Evolutionary conservation across 2,797 vertebrate species (phyloP).

Genomic region (Epinephelus malabaricus): DNA sequence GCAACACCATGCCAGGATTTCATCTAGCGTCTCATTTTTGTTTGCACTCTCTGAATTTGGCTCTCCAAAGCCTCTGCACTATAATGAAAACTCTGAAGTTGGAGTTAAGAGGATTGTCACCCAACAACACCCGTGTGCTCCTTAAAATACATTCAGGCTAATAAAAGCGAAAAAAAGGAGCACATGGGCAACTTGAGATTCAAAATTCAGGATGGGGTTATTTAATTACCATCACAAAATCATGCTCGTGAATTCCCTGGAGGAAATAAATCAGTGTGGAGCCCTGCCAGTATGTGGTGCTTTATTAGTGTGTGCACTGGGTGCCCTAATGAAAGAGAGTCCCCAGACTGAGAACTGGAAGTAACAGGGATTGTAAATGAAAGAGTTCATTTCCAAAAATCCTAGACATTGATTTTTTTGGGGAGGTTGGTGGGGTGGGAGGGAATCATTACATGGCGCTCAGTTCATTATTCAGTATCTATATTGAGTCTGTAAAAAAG

Average conservation of each 20-base stretch:
- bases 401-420: conserved; percentile 16
- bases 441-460: conserved; percentile 43
- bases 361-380: conserved; percentile 48
- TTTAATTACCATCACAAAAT: conserved; percentile 74
- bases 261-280: conserved; percentile 61
- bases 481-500: conserved; percentile 26
- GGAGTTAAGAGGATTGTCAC: conserved; percentile 67
- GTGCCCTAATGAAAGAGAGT: conserved; percentile 62
- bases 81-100: conserved; percentile 64
- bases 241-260: conserved; percentile 61
- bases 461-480: conserved; percentile 34
- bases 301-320: conserved; percentile 65
- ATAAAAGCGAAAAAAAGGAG: conserved; percentile 50
- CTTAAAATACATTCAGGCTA: conserved; percentile 66
- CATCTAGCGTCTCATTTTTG: conserved; percentile 46
- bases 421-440: neutral
- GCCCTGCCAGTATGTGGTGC: conserved; percentile 56
- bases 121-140: conserved; percentile 45
- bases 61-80: conserved; percentile 35
- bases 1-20: conserved; percentile 33
- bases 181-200: conserved; percentile 57
- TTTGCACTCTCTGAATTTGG: conserved; percentile 51
- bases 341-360: conserved; percentile 47
- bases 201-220: conserved; percentile 55
- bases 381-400: conserved; percentile 52